These are phyloP conservation scores for Aspidapion aeneum DNA, from an alignment of 2,888 invertebrate species.

Conservation along the genomic window DNA sequence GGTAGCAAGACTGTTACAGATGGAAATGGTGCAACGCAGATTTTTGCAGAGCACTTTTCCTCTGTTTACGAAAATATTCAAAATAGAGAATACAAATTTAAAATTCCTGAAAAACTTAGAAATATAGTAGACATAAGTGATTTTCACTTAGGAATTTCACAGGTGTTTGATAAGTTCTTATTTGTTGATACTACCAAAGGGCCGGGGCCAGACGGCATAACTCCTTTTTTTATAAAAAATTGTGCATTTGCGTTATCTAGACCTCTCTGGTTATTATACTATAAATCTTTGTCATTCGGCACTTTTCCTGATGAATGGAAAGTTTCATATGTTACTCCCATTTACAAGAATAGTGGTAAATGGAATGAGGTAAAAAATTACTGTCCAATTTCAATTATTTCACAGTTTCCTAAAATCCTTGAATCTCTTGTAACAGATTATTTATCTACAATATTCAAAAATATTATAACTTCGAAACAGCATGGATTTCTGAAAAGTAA, in stretches of 20 bases:
- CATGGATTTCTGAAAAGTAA: neutral
- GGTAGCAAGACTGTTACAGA: neutral
- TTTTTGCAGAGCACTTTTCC: too few relatives aligned
- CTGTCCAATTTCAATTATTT: neutral
- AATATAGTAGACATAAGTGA: neutral
- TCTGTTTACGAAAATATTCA: too few relatives aligned
- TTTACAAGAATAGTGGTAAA: neutral
- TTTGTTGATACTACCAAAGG: neutral
- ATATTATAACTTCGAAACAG: neutral
- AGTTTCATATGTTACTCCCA: neutral
- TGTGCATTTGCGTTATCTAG: neutral
- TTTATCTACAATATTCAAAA: neutral
- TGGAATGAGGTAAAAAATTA: neutral
- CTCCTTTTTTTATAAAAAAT: neutral
- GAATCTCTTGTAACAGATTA: neutral
- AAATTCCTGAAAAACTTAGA: neutral
- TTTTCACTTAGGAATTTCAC: neutral
- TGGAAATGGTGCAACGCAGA: too few relatives aligned
- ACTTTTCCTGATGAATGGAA: neutral
- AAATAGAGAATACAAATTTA: too few relatives aligned
- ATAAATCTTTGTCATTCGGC: neutral
- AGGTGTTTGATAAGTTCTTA: neutral
- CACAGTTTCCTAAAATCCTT: neutral
- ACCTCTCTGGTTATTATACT: neutral
- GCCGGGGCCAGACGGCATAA: neutral